Conservation (phyloP, 2,888 invertebrate species). For the Nemotelus pantherinus region DNA sequence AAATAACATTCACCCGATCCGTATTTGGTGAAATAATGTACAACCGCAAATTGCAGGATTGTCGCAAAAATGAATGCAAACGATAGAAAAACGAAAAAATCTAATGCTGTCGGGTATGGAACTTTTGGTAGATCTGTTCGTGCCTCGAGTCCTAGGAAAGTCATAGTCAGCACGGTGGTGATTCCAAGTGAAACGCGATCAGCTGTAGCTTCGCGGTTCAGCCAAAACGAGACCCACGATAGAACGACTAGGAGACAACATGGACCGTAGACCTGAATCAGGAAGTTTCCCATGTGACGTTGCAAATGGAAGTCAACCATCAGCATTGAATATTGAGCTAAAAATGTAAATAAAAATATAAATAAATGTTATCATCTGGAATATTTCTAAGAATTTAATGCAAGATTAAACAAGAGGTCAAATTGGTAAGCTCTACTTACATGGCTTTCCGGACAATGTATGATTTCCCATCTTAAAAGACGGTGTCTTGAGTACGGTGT, state of each 20-base stretch:
- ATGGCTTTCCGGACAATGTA: conserved; percentile 40
- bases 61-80: conserved; percentile 84
- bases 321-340: conserved; percentile 76
- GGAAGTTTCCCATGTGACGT: conserved; percentile 86
- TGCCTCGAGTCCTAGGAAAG: conserved; percentile 81
- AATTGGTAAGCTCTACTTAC: conserved; percentile 41
- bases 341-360: conserved; percentile 52
- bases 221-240: conserved; percentile 88
- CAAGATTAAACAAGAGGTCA: neutral
- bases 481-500: conserved; percentile 63
- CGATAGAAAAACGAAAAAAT: conserved; percentile 83
- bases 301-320: conserved; percentile 80
- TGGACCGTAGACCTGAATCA: conserved; percentile 87
- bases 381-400: neutral
- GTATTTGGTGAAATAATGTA: conserved; percentile 86
- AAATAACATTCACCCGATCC: conserved; percentile 83
- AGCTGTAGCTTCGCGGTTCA: conserved; percentile 83
- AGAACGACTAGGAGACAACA: conserved; percentile 84
- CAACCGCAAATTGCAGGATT: conserved; percentile 84
- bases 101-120: conserved; percentile 85
- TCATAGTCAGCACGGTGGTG: conserved; percentile 86
- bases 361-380: neutral
- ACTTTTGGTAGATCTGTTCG: conserved; percentile 85
- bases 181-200: conserved; percentile 84
- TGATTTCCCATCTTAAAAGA: conserved; percentile 28